phyloP scores from a whole-genome alignment of 2,888 invertebrate genomes.

The Carpatolechia fugitivella region DNA sequence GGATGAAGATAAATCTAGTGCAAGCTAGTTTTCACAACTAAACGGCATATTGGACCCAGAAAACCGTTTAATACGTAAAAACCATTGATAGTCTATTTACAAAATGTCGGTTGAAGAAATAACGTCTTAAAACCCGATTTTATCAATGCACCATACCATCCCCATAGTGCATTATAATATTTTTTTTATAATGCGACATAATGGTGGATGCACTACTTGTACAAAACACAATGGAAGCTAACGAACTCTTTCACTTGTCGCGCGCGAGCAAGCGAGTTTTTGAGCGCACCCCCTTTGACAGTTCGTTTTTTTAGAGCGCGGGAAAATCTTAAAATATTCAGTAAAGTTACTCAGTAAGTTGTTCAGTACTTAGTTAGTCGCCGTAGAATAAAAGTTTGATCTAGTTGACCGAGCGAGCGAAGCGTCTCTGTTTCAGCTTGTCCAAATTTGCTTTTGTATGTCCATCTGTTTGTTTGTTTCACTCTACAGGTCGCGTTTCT shows the following conservation, averaged over 20 bases:
- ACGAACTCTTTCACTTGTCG: constrained; percentile 12
- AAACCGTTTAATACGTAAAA: not conserved
- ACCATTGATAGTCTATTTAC: too few relatives aligned
- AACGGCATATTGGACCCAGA: too few relatives aligned
- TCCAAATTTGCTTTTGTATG: too few relatives aligned
- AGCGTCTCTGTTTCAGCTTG: too few relatives aligned
- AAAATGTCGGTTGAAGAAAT: not conserved
- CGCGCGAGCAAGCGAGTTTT: constrained; percentile 3
- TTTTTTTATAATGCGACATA: not conserved
- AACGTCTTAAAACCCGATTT: constrained; percentile 1
- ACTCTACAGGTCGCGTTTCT: too few relatives aligned
- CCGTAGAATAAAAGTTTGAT: too few relatives aligned
- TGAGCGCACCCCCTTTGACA: constrained; percentile 12
- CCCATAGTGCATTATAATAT: not conserved
- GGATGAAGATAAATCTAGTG: too few relatives aligned
- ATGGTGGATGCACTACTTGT: constrained; percentile 8
- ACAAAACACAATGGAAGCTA: constrained; percentile 6
- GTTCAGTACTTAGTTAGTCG: not conserved
- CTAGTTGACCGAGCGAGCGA: too few relatives aligned
- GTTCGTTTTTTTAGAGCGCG: not conserved
- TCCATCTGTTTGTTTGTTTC: too few relatives aligned
- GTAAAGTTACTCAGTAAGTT: too few relatives aligned
- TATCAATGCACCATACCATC: constrained; percentile 8
- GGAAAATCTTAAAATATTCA: constrained; percentile 13
- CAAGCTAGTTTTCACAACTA: too few relatives aligned